These are phyloP conservation scores for Myotis brandtii DNA, from an alignment of 2,113 vertebrate species.

Conservation along the genomic window DNA sequence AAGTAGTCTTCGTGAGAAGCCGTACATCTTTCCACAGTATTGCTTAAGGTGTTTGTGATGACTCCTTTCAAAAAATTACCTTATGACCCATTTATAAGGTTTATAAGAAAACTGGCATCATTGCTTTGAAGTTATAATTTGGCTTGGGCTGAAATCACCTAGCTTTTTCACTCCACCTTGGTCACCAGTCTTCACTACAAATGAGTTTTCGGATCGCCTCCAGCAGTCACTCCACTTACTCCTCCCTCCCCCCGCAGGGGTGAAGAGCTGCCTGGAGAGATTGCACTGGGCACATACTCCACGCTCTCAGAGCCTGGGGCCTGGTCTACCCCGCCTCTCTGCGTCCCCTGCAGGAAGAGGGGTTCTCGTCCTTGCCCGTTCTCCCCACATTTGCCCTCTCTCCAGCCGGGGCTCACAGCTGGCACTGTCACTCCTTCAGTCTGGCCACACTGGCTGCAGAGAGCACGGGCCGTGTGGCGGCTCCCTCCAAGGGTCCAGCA, in stretches of 20 bases:
- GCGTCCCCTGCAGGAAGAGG: not conserved
- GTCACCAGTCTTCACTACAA: not conserved
- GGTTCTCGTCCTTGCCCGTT: not conserved
- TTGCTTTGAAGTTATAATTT: not conserved
- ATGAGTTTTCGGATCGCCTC: not conserved
- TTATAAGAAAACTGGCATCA: not conserved
- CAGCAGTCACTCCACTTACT: not conserved
- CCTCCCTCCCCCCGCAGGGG: not conserved
- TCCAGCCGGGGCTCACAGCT: not conserved
- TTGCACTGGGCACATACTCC: not conserved
- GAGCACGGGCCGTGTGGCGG: rapidly evolving
- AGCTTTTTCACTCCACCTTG: not conserved
- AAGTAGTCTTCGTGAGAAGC: not conserved
- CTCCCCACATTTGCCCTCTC: not conserved
- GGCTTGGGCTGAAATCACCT: not conserved
- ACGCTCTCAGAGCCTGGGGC: not conserved
- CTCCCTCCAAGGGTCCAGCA: not conserved
- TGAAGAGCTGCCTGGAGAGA: not conserved
- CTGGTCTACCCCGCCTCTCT: not conserved
- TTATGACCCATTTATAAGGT: not conserved
- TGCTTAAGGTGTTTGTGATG: not conserved
- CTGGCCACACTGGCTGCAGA: not conserved
- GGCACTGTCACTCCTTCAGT: not conserved
- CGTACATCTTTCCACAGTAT: not conserved
- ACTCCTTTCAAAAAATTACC: not conserved